Percentiles rank a stretch among this genome's conserved stretches.
These are phyloP conservation scores for Phalloptychus januarius DNA, from an alignment of 2,797 vertebrate species.

Conservation along the genomic window DNA sequence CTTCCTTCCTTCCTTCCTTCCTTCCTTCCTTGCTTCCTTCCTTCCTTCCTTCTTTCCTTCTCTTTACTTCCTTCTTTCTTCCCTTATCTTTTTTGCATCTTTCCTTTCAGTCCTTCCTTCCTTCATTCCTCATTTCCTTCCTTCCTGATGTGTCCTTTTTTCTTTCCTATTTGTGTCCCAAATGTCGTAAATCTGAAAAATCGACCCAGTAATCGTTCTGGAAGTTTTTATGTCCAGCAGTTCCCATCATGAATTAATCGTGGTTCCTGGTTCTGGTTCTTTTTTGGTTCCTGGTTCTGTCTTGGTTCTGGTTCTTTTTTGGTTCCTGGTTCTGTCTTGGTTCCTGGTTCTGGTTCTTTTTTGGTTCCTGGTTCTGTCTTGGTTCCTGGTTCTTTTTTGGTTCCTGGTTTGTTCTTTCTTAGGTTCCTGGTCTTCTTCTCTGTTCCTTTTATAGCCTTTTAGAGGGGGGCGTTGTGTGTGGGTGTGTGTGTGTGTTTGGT, in stretches of 20 bases:
- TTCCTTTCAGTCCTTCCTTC: not conserved
- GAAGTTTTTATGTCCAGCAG: too few species aligned
- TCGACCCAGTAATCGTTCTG: too few species aligned
- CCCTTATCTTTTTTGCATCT: too few species aligned
- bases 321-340: not conserved
- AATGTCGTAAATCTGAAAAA: not conserved
- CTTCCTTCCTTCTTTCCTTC: not conserved
- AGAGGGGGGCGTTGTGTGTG: slow-evolving; percentile 11
- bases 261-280: too few species aligned
- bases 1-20: not conserved
- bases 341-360: not conserved
- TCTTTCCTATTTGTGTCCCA: not conserved
- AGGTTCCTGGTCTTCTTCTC: too few species aligned
- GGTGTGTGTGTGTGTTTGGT: slow-evolving; percentile 49
- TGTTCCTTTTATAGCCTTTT: too few species aligned
- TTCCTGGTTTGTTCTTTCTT: too few species aligned
- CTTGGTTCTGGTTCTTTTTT: not conserved
- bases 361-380: too few species aligned
- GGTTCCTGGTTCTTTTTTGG: too few species aligned
- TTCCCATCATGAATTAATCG: not conserved
- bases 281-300: too few species aligned
- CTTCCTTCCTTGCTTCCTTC: not conserved
- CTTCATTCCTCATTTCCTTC: not conserved
- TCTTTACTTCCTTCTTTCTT: not conserved
- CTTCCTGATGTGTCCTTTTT: not conserved